Evolutionary conservation across 2,797 vertebrate genomes (phyloP), one percentile per base, ranked within the genome.

Genomic region (Scolopax rusticola): DNA sequence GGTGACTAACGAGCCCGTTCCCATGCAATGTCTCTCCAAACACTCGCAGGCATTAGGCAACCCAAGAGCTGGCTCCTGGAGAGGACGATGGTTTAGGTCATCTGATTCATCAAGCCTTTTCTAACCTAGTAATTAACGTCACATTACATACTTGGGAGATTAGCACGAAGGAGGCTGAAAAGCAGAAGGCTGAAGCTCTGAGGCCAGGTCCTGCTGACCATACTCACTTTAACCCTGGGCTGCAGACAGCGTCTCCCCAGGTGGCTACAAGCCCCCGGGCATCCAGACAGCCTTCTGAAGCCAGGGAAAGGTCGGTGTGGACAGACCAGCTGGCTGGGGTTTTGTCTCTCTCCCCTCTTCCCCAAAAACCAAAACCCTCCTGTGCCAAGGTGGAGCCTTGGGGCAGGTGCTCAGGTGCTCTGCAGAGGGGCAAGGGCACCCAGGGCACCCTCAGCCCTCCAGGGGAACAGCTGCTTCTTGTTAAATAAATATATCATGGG

Each of bases 41-140:
- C 75, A 9, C 79, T 51, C 4, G 6, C 27, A 15, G 36, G 95
- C 41, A 24, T 53, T 38, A 59, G 89, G 90, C 77, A 92, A 82
- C 59, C 40, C 89, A 27, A 24, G 48, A 41, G 81, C 87, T 32
- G 7, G 80, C 90, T 78, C 75, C 1, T 1, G 50, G 87, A 70
- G 76, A 65, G 61, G 83, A 56, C 10, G 48, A n/a, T 12, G 83
- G 74, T 81, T 92, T 63, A 41, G 93, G 89, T 91, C 95, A 84
- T 71, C 94, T 84, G 90, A 93, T 76, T 89, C 88, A 89, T 43
- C 91, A 32, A 50, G 89, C n/a, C 8, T 75, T 94, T 84, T 54
- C 89, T 86, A 95, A 91, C 87, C 91, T 14, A 57, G 82, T 53
- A 78, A 95, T 94, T 77, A 94, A 93, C 10, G 4, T 43, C 86